Evolutionary conservation across 2,888 invertebrate species (phyloP).

Genomic region (Apamea monoglypha): DNA sequence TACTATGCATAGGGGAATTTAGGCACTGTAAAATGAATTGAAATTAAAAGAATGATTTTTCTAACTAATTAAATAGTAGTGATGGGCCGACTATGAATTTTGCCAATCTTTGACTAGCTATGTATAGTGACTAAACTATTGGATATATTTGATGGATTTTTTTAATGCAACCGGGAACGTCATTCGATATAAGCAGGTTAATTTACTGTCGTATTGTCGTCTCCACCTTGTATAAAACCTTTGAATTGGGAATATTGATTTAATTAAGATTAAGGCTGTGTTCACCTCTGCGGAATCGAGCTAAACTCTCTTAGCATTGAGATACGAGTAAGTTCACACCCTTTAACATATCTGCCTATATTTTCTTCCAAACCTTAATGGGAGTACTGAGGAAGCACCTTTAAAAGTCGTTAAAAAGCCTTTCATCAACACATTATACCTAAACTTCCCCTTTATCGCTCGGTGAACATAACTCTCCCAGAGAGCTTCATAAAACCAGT

Average conservation of each 20-base stretch:
- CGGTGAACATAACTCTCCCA: background rate
- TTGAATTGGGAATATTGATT: background rate
- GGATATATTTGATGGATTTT: no score
- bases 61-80: no score
- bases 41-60: no score
- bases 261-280: background rate
- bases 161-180: no score
- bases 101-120: no score
- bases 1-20: no score
- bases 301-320: background rate
- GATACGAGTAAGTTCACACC: background rate
- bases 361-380: conserved; percentile 1
- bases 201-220: no score
- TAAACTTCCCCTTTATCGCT: conserved; percentile 6
- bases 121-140: no score
- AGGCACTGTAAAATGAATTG: no score
- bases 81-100: no score
- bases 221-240: background rate
- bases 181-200: no score
- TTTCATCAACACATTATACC: conserved; percentile 19
- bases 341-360: background rate
- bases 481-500: background rate
- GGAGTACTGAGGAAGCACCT: background rate
- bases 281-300: background rate
- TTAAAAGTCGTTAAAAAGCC: conserved; percentile 31